phyloP scores from a whole-genome alignment of 1,140 invertebrate species.

The Drosophila bocqueti region DNA sequence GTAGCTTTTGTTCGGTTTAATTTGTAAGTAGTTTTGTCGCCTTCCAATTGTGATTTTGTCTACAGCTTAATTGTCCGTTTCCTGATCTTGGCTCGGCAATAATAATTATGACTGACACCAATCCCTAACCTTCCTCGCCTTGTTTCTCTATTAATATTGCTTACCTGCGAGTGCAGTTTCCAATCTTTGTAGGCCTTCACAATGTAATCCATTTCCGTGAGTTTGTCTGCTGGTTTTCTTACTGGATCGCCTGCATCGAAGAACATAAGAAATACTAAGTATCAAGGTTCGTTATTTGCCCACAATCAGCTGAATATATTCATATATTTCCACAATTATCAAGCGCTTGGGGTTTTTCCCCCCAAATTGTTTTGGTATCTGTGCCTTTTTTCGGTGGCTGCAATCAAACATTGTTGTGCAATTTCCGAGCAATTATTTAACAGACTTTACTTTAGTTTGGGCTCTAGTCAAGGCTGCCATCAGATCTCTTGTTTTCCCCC shows the following conservation, averaged over 20 bases:
- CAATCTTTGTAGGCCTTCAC: slow-evolving; percentile 84
- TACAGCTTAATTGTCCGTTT: slow-evolving; percentile 26
- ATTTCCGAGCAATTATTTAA: slow-evolving; percentile 44
- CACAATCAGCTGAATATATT: slow-evolving; percentile 18
- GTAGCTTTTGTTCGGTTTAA: slow-evolving; percentile 21
- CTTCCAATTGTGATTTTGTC: slow-evolving; percentile 23
- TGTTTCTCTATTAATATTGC: slow-evolving; percentile 10
- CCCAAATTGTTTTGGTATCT: slow-evolving; percentile 14
- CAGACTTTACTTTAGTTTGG: slow-evolving; percentile 39
- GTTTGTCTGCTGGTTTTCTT: slow-evolving; percentile 24
- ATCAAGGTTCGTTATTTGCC: slow-evolving; percentile 11
- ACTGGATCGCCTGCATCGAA: slow-evolving; percentile 49
- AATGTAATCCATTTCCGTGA: slow-evolving; percentile 81
- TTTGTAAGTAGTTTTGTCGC: slow-evolving; percentile 16
- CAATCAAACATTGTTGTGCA: slow-evolving; percentile 44
- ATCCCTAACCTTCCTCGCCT: slow-evolving; percentile 27
- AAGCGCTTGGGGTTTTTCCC: slow-evolving; percentile 10
- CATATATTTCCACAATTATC: slow-evolving; percentile 30
- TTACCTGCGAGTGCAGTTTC: slow-evolving; percentile 84
- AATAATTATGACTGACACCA: slow-evolving; percentile 30
- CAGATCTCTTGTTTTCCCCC: slow-evolving; percentile 30
- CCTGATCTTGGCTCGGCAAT: slow-evolving; percentile 14
- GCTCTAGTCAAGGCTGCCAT: slow-evolving; percentile 46
- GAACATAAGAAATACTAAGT: slow-evolving; percentile 64
- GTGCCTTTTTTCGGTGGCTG: slow-evolving; percentile 29